These are phyloP conservation scores for Ecliptopera silaceata DNA, from an alignment of 2,888 invertebrate genomes.

Conservation along the genomic window DNA sequence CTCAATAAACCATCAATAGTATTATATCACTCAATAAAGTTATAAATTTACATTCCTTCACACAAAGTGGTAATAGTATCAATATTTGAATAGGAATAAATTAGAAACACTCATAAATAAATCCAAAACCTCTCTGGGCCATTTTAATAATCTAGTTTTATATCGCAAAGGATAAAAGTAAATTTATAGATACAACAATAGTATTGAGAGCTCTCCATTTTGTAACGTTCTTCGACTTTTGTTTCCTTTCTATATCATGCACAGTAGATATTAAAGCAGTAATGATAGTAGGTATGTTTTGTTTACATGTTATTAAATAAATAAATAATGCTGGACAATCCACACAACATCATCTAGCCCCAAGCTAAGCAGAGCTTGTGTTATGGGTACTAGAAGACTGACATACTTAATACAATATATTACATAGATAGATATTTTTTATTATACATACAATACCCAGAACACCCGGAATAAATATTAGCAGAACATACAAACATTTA, in stretches of 20 bases:
- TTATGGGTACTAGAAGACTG: no score
- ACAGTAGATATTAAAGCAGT: slow-evolving; percentile 2
- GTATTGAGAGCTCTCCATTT: slow-evolving; percentile 62
- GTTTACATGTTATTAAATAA: no score
- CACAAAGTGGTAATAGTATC: slow-evolving; percentile 36
- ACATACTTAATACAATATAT: no score
- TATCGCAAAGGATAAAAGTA: slow-evolving; percentile 60
- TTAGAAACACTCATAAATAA: slow-evolving; percentile 51
- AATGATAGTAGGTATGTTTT: background rate
- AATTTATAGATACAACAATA: slow-evolving; percentile 63
- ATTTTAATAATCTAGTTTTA: slow-evolving; percentile 62
- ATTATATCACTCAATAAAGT: background rate
- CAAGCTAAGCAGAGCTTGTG: no score
- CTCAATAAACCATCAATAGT: background rate
- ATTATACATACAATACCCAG: no score
- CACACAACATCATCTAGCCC: no score
- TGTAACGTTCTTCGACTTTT: slow-evolving; percentile 62
- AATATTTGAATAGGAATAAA: slow-evolving; percentile 28
- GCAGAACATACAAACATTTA: no score
- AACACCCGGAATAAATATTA: no score
- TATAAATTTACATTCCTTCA: slow-evolving; percentile 18
- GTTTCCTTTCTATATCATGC: slow-evolving; percentile 55
- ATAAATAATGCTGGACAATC: no score
- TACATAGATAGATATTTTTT: no score
- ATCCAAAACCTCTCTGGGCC: slow-evolving; percentile 55